Evolutionary conservation across 2,888 invertebrate species (phyloP), one percentile per base, ranked within the genome.

Genomic region (Hydrotaea diabolus): DNA sequence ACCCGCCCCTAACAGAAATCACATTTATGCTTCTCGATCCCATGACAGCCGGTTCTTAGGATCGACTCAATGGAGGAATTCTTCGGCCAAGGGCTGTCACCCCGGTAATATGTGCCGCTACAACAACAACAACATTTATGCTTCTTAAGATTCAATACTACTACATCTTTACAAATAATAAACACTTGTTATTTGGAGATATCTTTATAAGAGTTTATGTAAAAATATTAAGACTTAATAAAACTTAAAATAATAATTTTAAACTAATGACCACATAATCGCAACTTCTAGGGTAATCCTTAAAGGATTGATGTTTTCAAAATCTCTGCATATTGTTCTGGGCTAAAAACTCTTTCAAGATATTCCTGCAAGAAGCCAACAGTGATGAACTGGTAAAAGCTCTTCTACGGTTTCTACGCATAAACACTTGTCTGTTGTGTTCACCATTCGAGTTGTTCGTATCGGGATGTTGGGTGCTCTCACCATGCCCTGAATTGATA

Each of bases 321-420:
- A 39, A 57, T 39, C 17, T 39, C 26, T 46, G 49, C 13, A 71
- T 62, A 31, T 43, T 26, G 43, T 80, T 74, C 55, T 80, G 80
- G 13, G 66, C 57, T 31, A 77, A 73, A 21, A 81, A 77, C n/a
- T 81, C 81, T 77, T 81, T 81, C n/a, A 81, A 23, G 57, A 77
- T 74, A 46, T 82, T 66, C 36, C 82, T 66, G 26, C 82, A 82
- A 0, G 77, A 82, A 0, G 82, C 66, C 13, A 82, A 26, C 11
- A 80, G 13, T 19, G 76, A 46, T 7, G 79, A 80, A 71, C 69
- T 80, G 21, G n/a, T 71, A 8, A 13, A 49, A 9, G 26, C 36
- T n/a, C 73, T 75, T 21, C 21, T 59, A 19, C 64, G 74, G 23
- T 73, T 74, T 53, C 23, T 76, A 26, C 49, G 49, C 2, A 46